Conservation (phyloP, 2,888 invertebrate species). For the Hydrotaea cyrtoneurina region DNA sequence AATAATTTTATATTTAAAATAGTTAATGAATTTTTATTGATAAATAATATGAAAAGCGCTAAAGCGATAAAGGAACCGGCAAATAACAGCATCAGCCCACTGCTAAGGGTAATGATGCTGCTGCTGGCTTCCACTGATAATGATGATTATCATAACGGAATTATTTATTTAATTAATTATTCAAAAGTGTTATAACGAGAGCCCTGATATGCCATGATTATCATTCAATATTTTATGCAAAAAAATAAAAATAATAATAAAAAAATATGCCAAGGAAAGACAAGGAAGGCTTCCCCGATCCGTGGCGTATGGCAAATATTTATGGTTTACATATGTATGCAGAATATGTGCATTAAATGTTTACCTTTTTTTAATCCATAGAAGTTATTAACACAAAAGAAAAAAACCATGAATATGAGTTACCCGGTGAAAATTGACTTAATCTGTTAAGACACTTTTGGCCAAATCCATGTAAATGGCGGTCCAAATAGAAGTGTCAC, state of each 20-base stretch:
- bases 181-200: conserved; percentile 36
- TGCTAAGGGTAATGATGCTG: background rate
- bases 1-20: conserved; percentile 34
- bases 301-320: background rate
- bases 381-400: too few relatives aligned
- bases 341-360: background rate
- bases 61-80: background rate
- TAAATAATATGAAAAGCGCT: background rate
- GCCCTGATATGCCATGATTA: background rate
- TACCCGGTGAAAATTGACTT: too few relatives aligned
- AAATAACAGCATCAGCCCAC: background rate
- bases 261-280: too few relatives aligned
- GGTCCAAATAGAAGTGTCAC: too few relatives aligned
- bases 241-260: too few relatives aligned
- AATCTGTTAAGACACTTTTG: too few relatives aligned
- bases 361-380: too few relatives aligned
- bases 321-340: background rate
- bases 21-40: conserved; percentile 43
- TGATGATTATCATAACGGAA: conserved; percentile 32
- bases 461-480: too few relatives aligned
- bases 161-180: conserved; percentile 47
- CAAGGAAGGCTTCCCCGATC: background rate
- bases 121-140: background rate
- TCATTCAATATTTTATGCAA: conserved; percentile 30
- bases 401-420: too few relatives aligned